A percentile compares a stretch with the other conserved stretches of the same genome.
phyloP scores from a whole-genome alignment of 2,888 invertebrate genomes.

The Smittia aterrima region DNA sequence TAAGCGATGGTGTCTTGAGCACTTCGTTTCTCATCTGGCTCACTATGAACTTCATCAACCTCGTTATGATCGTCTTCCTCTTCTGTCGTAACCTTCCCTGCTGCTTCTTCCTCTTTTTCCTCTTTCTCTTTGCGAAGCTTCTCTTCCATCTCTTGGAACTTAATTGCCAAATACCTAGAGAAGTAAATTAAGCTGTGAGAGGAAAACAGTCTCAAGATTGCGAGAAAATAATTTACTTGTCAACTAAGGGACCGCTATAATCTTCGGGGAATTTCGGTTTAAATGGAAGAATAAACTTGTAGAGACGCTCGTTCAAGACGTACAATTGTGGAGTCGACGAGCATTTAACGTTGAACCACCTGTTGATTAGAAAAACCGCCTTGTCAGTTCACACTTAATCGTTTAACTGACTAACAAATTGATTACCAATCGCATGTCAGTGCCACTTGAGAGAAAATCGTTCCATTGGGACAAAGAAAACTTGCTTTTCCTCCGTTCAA shows the following conservation, averaged over 20 bases:
- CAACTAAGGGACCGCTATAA: slow-evolving; percentile 82
- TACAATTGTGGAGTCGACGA: slow-evolving; percentile 79
- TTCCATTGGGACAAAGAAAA: slow-evolving; percentile 85
- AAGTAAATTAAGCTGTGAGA: slow-evolving; percentile 35
- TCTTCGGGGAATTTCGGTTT: slow-evolving; percentile 88
- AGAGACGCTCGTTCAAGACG: slow-evolving; percentile 82
- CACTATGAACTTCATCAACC: slow-evolving; percentile 44
- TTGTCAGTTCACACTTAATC: background rate
- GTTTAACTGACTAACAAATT: background rate
- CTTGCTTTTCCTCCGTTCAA: slow-evolving; percentile 87
- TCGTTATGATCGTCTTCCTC: slow-evolving; percentile 44
- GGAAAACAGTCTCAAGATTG: slow-evolving; percentile 25
- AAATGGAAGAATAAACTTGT: slow-evolving; percentile 82
- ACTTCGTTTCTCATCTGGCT: background rate
- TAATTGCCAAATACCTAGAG: slow-evolving; percentile 71
- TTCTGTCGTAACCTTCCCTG: slow-evolving; percentile 46
- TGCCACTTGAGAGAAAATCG: slow-evolving; percentile 81
- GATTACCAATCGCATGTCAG: slow-evolving; percentile 80
- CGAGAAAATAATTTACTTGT: slow-evolving; percentile 62
- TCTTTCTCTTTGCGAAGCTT: slow-evolving; percentile 68
- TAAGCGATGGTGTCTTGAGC: background rate
- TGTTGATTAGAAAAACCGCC: background rate
- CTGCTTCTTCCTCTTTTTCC: slow-evolving; percentile 47
- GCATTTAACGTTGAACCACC: slow-evolving; percentile 86
- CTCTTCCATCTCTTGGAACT: slow-evolving; percentile 84